Evolutionary conservation across 2,113 vertebrate species (phyloP).

Genomic region (Perognathus longimembris): DNA sequence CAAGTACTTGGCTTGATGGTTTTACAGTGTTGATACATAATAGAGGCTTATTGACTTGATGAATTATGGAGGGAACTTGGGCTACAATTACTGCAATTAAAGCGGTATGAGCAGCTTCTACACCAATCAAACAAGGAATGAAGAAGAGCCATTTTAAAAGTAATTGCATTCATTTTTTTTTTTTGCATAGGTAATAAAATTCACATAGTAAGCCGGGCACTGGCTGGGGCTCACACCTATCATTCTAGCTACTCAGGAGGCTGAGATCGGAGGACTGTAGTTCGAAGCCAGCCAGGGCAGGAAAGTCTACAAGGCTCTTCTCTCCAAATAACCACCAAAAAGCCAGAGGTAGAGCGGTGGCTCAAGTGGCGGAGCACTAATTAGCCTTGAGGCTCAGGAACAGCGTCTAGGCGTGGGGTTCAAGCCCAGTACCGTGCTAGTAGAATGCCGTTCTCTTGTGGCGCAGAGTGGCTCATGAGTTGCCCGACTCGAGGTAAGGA

Average conservation of each 20-base stretch:
- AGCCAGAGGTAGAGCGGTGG: too few relatives aligned
- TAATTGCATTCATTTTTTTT: slow-evolving; percentile 45
- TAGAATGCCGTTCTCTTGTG: slow-evolving; percentile 23
- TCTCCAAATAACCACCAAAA: too few relatives aligned
- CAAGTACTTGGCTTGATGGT: slow-evolving; percentile 17
- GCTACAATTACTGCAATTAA: slow-evolving; percentile 61
- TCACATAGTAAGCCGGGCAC: neutral
- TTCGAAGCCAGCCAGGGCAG: too few relatives aligned
- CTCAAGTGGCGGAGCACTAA: too few relatives aligned
- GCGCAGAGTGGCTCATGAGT: neutral
- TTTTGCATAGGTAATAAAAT: slow-evolving; percentile 69
- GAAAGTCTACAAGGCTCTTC: too few relatives aligned
- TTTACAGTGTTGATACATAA: slow-evolving; percentile 5
- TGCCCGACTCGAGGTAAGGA: slow-evolving; percentile 19
- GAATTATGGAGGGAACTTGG: slow-evolving; percentile 47
- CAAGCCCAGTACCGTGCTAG: too few relatives aligned
- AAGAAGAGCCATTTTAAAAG: slow-evolving; percentile 56
- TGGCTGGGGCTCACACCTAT: too few relatives aligned
- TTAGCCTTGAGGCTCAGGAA: too few relatives aligned
- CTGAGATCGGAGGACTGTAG: too few relatives aligned
- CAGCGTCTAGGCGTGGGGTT: too few relatives aligned
- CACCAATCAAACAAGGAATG: slow-evolving; percentile 55
- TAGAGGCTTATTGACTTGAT: slow-evolving; percentile 49
- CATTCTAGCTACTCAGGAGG: too few relatives aligned
- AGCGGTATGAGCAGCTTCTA: slow-evolving; percentile 26